Evolutionary conservation across 2,888 invertebrate species (phyloP).

Genomic region (Alcis repandata): DNA sequence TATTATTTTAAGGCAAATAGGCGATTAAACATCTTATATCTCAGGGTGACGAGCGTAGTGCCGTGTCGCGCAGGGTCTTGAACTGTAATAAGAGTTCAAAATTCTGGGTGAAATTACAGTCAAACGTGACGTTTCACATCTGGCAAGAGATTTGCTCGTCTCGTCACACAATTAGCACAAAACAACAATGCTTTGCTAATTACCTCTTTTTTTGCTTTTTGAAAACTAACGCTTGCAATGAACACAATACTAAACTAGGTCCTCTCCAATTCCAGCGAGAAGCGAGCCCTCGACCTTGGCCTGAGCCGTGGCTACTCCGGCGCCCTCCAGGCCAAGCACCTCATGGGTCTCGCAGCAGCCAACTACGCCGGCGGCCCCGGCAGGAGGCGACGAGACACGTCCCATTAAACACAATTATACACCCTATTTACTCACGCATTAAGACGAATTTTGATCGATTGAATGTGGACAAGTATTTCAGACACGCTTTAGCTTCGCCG

Average conservation of each 20-base stretch:
- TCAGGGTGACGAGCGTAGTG: too few species aligned
- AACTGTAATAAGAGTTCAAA: too few species aligned
- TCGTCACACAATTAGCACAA: too few species aligned
- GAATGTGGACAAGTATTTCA: neutral
- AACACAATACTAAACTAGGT: neutral
- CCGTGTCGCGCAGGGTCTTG: too few species aligned
- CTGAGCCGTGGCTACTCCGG: constrained; percentile 96
- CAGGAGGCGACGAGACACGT: constrained; percentile 91
- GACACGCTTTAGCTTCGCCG: neutral
- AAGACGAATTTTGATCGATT: constrained; percentile 46
- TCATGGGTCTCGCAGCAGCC: constrained; percentile 96
- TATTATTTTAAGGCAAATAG: too few species aligned
- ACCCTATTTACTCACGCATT: constrained; percentile 47
- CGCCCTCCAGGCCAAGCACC: constrained; percentile 95
- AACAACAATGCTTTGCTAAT: too few species aligned
- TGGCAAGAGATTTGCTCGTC: too few species aligned
- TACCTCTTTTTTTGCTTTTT: too few species aligned
- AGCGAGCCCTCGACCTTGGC: constrained; percentile 95
- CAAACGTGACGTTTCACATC: too few species aligned
- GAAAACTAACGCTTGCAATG: too few species aligned
- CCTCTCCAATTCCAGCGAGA: constrained; percentile 86
- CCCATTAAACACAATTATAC: constrained; percentile 60
- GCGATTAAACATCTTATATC: too few species aligned
- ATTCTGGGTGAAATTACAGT: too few species aligned
- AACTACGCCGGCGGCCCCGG: constrained; percentile 96